A percentile compares a stretch with the other conserved stretches of the same genome.
These are phyloP conservation scores for Elegia similella DNA, from an alignment of 2,888 invertebrate genomes.

Conservation along the genomic window DNA sequence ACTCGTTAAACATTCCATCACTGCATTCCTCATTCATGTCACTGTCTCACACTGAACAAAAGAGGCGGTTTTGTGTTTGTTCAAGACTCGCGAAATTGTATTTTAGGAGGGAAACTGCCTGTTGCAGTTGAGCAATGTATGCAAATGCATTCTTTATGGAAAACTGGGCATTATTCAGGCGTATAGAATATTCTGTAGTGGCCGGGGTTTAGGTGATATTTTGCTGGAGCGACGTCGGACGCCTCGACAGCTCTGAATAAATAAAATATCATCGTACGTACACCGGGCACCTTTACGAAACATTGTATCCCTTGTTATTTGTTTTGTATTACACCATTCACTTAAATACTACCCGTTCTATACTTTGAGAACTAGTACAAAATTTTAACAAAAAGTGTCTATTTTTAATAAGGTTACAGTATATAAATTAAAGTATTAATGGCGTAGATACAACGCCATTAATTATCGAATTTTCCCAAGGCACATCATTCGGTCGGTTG, in stretches of 20 bases:
- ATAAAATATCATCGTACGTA: conserved; percentile 53
- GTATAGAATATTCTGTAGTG: conserved; percentile 59
- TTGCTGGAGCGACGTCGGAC: conserved; percentile 42
- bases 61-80: conserved; percentile 62
- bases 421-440: too few relatives aligned
- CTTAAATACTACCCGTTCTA: too few relatives aligned
- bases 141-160: conserved; percentile 65
- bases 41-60: conserved; percentile 46
- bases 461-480: too few relatives aligned
- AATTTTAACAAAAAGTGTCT: too few relatives aligned
- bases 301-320: conserved; percentile 15
- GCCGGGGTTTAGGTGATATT: conserved; percentile 53
- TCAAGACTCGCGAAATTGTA: conserved; percentile 32
- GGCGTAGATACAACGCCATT: too few relatives aligned
- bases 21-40: conserved; percentile 75
- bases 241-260: conserved; percentile 53
- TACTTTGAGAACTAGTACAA: too few relatives aligned
- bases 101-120: conserved; percentile 39
- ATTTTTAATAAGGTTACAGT: too few relatives aligned
- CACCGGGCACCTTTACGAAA: conserved; percentile 36
- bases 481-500: too few relatives aligned
- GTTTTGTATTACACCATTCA: not conserved
- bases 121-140: conserved; percentile 51
- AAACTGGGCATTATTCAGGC: conserved; percentile 62
- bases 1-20: conserved; percentile 77